Evolutionary conservation across 2,888 invertebrate genomes (phyloP).

Genomic region (Thera britannica): DNA sequence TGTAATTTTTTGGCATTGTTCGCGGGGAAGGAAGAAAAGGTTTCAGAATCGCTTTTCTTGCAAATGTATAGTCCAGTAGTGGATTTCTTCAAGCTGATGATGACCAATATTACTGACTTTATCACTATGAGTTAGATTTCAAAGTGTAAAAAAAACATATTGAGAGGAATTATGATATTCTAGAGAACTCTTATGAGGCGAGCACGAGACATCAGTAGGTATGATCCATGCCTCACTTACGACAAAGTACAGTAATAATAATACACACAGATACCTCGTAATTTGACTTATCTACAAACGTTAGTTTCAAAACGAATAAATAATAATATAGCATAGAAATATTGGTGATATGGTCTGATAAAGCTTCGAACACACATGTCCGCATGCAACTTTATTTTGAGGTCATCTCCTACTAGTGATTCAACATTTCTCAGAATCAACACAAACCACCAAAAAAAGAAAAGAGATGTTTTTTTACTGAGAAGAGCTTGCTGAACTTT

Average conservation of each 20-base stretch:
- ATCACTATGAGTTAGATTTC: too few relatives aligned
- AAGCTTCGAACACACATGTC: not conserved
- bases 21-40: too few relatives aligned
- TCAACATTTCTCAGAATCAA: not conserved
- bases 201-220: not conserved
- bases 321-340: not conserved
- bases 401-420: not conserved
- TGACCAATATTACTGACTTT: too few relatives aligned
- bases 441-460: not conserved
- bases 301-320: not conserved
- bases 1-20: too few relatives aligned
- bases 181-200: not conserved
- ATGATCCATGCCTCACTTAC: constrained; percentile 15
- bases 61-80: too few relatives aligned
- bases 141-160: too few relatives aligned
- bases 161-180: too few relatives aligned
- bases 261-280: constrained; percentile 1
- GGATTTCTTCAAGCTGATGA: too few relatives aligned
- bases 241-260: constrained; percentile 19
- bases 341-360: not conserved
- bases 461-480: too few relatives aligned
- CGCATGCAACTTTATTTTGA: not conserved
- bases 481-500: too few relatives aligned
- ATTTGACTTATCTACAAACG: constrained; percentile 10
- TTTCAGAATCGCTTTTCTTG: too few relatives aligned